Percentiles rank a stretch among this genome's conserved stretches.
Evolutionary conservation across 2,888 invertebrate species (phyloP).

Genomic region (Liodrosophila aerea): DNA sequence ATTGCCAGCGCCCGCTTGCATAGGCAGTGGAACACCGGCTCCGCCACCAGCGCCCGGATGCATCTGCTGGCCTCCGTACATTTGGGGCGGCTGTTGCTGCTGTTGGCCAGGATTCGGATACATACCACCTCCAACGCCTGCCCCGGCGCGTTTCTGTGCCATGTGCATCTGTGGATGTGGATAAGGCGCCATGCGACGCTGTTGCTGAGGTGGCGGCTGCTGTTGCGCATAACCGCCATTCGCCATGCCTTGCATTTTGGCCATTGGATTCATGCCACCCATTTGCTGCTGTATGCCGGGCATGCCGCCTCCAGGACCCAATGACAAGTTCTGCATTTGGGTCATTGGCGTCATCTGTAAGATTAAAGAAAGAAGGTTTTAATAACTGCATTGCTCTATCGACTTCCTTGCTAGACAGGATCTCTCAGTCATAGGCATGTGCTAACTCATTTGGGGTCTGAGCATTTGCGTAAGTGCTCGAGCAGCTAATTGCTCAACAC

Average conservation of each 20-base stretch:
- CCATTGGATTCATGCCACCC: slow-evolving; percentile 86
- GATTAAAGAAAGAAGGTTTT: too few relatives aligned
- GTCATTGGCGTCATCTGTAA: slow-evolving; percentile 88
- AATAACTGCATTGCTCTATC: too few relatives aligned
- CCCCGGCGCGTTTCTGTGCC: slow-evolving; percentile 86
- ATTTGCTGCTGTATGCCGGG: slow-evolving; percentile 83
- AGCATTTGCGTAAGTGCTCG: slow-evolving; percentile 11
- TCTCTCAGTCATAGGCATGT: too few relatives aligned
- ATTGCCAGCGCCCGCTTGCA: slow-evolving; percentile 81
- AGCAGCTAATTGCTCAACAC: slow-evolving; percentile 45
- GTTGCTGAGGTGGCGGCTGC: slow-evolving; percentile 72
- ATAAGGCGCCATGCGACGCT: slow-evolving; percentile 91
- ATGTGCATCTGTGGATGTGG: slow-evolving; percentile 93
- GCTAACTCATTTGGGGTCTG: background rate
- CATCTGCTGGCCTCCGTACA: slow-evolving; percentile 80
- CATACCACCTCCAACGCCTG: slow-evolving; percentile 65
- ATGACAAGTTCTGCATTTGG: slow-evolving; percentile 89
- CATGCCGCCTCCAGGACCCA: slow-evolving; percentile 83
- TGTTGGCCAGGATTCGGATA: slow-evolving; percentile 84
- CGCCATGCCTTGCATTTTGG: slow-evolving; percentile 84
- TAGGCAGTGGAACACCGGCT: slow-evolving; percentile 81
- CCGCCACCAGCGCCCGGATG: slow-evolving; percentile 79
- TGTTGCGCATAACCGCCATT: slow-evolving; percentile 85
- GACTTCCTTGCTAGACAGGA: too few relatives aligned
- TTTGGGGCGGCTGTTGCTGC: slow-evolving; percentile 78